Evolutionary conservation across 2,888 invertebrate genomes (phyloP).

Genomic region (Bimastos eiseni): DNA sequence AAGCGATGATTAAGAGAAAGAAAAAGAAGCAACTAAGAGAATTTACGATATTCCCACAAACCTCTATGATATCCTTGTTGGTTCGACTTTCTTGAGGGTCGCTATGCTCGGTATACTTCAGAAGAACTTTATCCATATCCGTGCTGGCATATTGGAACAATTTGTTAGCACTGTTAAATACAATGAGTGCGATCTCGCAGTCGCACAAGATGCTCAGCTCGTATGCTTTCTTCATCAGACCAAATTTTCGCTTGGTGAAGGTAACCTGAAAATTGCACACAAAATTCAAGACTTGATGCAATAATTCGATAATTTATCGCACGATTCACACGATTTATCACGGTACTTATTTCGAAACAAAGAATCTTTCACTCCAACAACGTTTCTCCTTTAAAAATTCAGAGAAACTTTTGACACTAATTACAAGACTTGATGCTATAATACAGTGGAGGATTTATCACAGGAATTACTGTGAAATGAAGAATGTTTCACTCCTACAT

Average conservation of each 20-base stretch:
- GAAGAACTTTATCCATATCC: constrained; percentile 94
- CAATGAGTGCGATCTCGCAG: constrained; percentile 98
- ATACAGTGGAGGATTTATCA: not conserved
- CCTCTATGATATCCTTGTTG: constrained; percentile 99
- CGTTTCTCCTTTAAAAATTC: too few relatives aligned
- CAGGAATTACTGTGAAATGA: not conserved
- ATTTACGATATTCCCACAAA: constrained; percentile 64
- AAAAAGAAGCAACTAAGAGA: not conserved
- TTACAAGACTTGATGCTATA: too few relatives aligned
- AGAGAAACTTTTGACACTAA: too few relatives aligned
- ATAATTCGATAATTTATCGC: not conserved
- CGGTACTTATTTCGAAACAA: not conserved
- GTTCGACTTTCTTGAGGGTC: constrained; percentile 99
- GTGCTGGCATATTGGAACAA: constrained; percentile 83
- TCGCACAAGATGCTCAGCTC: constrained; percentile 98
- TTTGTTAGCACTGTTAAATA: constrained; percentile 99
- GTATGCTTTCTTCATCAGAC: constrained; percentile 99
- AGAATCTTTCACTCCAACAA: not conserved
- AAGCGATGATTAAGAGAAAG: not conserved
- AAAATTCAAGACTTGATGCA: not conserved
- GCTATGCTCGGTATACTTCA: constrained; percentile 99
- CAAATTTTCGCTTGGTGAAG: constrained; percentile 99
- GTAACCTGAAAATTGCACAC: constrained; percentile 78
- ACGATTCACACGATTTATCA: not conserved
- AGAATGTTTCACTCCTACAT: not conserved